A percentile compares a stretch with the other conserved stretches of the same genome.
Conservation (phyloP, 2,113 vertebrate species). For the Chascanopsetta lugubris region DNA sequence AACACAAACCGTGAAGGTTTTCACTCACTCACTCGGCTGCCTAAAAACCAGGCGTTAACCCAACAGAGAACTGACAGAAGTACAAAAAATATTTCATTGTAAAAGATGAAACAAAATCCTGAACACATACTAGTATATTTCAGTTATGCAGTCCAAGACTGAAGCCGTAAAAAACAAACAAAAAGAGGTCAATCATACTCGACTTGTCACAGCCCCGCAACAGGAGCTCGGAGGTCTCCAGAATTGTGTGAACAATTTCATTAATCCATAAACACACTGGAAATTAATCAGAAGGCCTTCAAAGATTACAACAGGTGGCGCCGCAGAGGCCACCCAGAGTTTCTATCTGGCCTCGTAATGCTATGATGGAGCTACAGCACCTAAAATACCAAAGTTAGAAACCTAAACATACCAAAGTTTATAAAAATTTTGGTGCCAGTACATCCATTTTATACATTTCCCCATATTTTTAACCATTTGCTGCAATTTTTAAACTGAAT, state of each 20-base stretch:
- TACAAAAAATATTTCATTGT: conserved; percentile 54
- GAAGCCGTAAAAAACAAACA: conserved; percentile 38
- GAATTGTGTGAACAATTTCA: conserved; percentile 11
- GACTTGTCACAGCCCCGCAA: conserved; percentile 13
- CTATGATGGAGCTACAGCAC: conserved; percentile 31
- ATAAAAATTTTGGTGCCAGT: conserved; percentile 35
- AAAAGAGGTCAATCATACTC: conserved; percentile 7
- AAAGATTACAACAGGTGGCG: conserved; percentile 16
- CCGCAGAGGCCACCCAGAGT: conserved; percentile 1
- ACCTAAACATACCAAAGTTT: conserved; percentile 45
- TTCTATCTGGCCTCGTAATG: conserved; percentile 31
- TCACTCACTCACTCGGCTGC: conserved; percentile 24
- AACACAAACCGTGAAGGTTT: conserved; percentile 26
- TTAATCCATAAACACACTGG: conserved; percentile 14
- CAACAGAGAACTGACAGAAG: conserved; percentile 36
- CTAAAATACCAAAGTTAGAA: conserved; percentile 40
- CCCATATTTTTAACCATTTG: conserved; percentile 23
- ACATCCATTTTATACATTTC: conserved; percentile 32
- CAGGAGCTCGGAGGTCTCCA: conserved; percentile 25
- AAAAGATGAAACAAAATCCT: conserved; percentile 47
- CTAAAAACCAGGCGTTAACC: conserved; percentile 27
- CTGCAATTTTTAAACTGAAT: conserved; percentile 8
- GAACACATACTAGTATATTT: conserved; percentile 46
- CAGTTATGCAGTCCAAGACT: conserved; percentile 52
- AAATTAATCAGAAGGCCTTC: conserved; percentile 39